Evolutionary conservation across 1,140 invertebrate species (phyloP).

Genomic region (Orussus abietinus): DNA sequence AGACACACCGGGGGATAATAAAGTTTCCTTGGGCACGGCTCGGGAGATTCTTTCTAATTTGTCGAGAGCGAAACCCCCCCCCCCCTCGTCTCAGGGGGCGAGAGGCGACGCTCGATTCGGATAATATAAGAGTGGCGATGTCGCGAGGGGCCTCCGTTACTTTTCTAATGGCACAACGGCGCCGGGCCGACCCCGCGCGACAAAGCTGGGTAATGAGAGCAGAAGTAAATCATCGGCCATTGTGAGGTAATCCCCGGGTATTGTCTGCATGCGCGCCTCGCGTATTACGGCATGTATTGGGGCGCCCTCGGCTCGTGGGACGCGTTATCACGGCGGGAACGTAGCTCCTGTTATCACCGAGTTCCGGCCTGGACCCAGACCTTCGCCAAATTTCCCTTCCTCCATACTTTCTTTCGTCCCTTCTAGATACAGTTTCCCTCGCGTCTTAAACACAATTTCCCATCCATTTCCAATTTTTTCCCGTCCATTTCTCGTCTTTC

Average conservation of each 20-base stretch:
- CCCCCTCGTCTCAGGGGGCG: constrained; percentile 6
- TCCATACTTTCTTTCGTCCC: too few species aligned
- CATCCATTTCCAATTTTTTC: too few species aligned
- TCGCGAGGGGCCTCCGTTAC: constrained; percentile 36
- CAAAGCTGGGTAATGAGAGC: constrained; percentile 45
- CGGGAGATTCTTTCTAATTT: constrained; percentile 34
- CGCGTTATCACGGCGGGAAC: too few species aligned
- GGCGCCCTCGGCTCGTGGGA: constrained; percentile 25
- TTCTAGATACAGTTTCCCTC: too few species aligned
- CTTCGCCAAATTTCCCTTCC: constrained; percentile 5
- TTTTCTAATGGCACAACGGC: constrained; percentile 42
- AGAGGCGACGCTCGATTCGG: constrained; percentile 8
- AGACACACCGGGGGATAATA: constrained; percentile 24
- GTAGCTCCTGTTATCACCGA: too few species aligned
- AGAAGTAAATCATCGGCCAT: constrained; percentile 48
- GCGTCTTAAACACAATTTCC: too few species aligned
- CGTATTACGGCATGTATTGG: constrained; percentile 48
- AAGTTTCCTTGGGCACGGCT: constrained; percentile 32
- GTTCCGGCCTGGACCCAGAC: too few species aligned
- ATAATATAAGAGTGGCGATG: constrained; percentile 41
- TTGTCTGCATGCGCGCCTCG: constrained; percentile 42
- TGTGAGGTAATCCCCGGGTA: constrained; percentile 45
- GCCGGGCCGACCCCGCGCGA: constrained; percentile 32
- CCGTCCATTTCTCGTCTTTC: too few species aligned
- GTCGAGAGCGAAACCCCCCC: constrained; percentile 16